Conservation (phyloP, 2,797 vertebrate species). For the Rhodeus uyekii region DNA sequence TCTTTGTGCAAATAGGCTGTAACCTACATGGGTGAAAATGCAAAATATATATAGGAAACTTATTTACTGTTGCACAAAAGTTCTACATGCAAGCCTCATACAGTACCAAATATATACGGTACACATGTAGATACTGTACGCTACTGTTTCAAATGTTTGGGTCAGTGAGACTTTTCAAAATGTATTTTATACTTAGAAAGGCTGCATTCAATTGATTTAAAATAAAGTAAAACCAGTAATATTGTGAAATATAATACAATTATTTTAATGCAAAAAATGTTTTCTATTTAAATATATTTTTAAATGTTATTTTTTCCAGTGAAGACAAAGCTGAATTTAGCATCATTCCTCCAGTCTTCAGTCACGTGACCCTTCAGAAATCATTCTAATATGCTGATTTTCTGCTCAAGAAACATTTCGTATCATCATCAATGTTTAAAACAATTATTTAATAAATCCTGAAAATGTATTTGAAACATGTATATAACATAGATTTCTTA, state of each 20-base stretch:
- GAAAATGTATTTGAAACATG: too few relatives aligned
- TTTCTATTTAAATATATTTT: background rate
- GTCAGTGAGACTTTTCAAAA: background rate
- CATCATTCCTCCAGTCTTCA: background rate
- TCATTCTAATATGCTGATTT: background rate
- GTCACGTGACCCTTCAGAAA: background rate
- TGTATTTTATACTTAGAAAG: background rate
- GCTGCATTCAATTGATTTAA: background rate
- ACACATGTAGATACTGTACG: background rate
- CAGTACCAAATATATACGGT: background rate
- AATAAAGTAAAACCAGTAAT: background rate
- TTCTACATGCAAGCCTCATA: background rate
- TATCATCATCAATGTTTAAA: too few relatives aligned
- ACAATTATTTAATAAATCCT: too few relatives aligned
- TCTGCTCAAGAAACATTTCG: background rate
- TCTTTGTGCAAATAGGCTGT: slow-evolving; percentile 97
- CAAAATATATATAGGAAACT: background rate
- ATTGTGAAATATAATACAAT: background rate
- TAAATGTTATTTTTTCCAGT: background rate
- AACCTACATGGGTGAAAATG: slow-evolving; percentile 72
- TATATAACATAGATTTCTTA: too few relatives aligned
- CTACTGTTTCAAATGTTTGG: background rate
- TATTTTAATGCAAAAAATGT: background rate
- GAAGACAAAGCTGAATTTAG: background rate
- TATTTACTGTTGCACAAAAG: background rate